Base-by-base conservation (phyloP, 2,888 invertebrate genomes). In the Phortica okadai region DNA sequence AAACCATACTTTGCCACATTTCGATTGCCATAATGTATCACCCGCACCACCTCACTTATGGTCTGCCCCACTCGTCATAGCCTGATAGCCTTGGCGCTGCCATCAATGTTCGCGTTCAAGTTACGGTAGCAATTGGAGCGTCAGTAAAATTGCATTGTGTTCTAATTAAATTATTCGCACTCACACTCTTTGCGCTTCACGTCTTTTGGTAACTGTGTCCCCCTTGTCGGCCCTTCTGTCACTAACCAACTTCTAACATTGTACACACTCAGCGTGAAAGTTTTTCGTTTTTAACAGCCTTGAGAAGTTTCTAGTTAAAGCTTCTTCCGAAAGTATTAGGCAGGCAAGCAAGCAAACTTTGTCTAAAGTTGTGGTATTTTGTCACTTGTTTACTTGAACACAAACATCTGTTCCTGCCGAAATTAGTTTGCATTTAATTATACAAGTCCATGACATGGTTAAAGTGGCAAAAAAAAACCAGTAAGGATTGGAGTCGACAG, bases 131-230 rank as follows among this genome's bases (percentile, higher is more conserved):
- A 21, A 59, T 25, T 25, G 21, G 59, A 16, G 78, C 79, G 76
- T 81, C 79, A 76, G 84, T 84, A 84, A 69, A 85, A 87, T 85
- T 85, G 87, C 85, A 85, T 85, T 85, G 85, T 87, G 87, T 83
- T 81, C 84, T 85, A 85, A 85, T 85, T 85, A 85, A 86, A 87
- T 85, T 85, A 87, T 59, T 54, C 25, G 59, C 59, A 59, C 10
- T 59, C 59, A 59, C 3, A 59, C 59, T 16, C 56, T 56, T 56
- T 16, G 16, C 56, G n/a, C 56, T 59, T 59, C 59, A 59, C 59
- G 21, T 59, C 10, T 25, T 8, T 10, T 21, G 59, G 10, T 10
- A 21, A 10, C 59, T 21, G n/a, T 54, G 8, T 10, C 41, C 11
- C 59, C 33, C 42, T 7, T 42, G 45, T 2, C 42, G 33, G 10